A percentile compares a stretch with the other conserved stretches of the same genome.
Evolutionary conservation across 2,888 invertebrate species (phyloP).

Genomic region (Exocentrus adspersus): DNA sequence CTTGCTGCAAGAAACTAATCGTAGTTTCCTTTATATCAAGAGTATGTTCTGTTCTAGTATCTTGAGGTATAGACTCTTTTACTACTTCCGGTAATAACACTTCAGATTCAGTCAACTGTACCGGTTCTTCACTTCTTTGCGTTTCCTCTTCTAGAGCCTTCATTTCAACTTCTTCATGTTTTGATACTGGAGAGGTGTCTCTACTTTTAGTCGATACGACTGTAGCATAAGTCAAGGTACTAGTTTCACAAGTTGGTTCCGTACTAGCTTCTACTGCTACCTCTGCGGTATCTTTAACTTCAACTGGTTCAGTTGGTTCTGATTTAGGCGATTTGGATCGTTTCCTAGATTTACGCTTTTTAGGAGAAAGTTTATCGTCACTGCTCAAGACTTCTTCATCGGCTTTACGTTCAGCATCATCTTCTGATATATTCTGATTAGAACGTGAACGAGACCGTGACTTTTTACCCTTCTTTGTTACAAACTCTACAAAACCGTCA

Average conservation of each 20-base stretch:
- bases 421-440: constrained; percentile 39
- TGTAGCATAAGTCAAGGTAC: constrained; percentile 21
- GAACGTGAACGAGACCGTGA: constrained; percentile 62
- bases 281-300: constrained; percentile 9
- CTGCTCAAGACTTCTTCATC: not conserved
- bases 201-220: constrained; percentile 10
- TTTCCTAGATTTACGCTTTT: constrained; percentile 42
- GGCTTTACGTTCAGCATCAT: not conserved
- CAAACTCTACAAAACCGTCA: constrained; percentile 65
- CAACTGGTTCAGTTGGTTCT: not conserved
- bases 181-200: constrained; percentile 20
- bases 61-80: not conserved
- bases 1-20: not conserved
- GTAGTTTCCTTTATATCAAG: not conserved
- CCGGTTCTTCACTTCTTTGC: not conserved
- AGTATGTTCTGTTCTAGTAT: not conserved
- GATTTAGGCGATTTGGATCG: constrained; percentile 33
- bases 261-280: not conserved
- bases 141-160: not conserved
- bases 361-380: constrained; percentile 10
- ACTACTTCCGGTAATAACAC: not conserved
- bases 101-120: not conserved
- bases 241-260: constrained; percentile 3
- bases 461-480: constrained; percentile 60
- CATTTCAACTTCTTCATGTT: not conserved